Conservation (phyloP, 2,888 invertebrate species). For the Odontocolon sp. region DNA sequence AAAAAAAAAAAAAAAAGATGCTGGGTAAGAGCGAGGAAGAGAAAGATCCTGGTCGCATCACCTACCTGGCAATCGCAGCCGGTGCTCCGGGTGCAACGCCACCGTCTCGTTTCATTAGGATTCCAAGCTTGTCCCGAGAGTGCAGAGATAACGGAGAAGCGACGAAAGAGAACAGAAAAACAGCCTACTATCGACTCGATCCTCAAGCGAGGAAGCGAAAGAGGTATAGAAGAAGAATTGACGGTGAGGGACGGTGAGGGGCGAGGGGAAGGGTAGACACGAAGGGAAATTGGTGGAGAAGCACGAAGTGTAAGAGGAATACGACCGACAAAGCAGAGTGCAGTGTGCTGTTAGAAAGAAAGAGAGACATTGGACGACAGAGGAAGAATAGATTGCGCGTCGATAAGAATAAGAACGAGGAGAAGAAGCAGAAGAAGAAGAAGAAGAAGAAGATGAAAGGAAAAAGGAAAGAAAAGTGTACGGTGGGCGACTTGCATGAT, state of each 20-base stretch:
- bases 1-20: too few relatives aligned
- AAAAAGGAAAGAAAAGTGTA: not conserved
- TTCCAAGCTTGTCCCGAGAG: constrained; percentile 51
- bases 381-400: constrained; percentile 48
- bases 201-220: constrained; percentile 11
- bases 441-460: not conserved
- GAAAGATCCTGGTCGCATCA: constrained; percentile 29
- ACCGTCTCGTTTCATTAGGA: constrained; percentile 61
- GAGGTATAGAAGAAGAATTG: constrained; percentile 2
- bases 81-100: constrained; percentile 30
- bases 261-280: not conserved
- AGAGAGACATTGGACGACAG: not conserved
- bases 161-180: constrained; percentile 42
- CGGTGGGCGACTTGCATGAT: not conserved
- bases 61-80: constrained; percentile 54
- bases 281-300: constrained; percentile 47
- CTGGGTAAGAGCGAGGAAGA: constrained; percentile 19
- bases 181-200: constrained; percentile 34
- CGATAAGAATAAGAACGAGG: constrained; percentile 48
- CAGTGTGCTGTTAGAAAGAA: not conserved
- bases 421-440: not conserved
- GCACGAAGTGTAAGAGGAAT: constrained; percentile 34
- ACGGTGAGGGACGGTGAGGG: not conserved
- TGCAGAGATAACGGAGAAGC: constrained; percentile 59
- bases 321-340: constrained; percentile 22